Evolutionary conservation across 2,888 invertebrate genomes (phyloP).

Genomic region (Philereme vetulata): DNA sequence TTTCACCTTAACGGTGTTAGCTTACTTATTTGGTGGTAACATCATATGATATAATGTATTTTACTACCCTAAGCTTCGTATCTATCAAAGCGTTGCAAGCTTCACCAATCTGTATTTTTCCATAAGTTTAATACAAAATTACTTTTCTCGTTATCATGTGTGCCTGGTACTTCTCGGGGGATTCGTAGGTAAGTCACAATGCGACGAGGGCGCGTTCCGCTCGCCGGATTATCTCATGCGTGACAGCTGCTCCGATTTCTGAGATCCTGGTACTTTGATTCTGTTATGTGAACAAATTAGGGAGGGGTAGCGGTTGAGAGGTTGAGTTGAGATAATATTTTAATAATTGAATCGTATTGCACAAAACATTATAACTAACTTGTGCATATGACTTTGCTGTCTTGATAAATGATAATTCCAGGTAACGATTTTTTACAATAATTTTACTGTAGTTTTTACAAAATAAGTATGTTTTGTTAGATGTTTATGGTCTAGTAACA

Average conservation of each 20-base stretch:
- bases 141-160: slow-evolving; percentile 79
- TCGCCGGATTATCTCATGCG: slow-evolving; percentile 74
- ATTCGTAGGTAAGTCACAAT: slow-evolving; percentile 60
- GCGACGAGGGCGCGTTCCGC: slow-evolving; percentile 60
- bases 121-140: slow-evolving; percentile 81
- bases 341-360: background rate
- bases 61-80: background rate
- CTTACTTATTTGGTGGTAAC: no score
- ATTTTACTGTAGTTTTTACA: no score
- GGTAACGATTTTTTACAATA: no score
- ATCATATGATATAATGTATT: no score
- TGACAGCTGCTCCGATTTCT: slow-evolving; percentile 69
- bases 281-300: slow-evolving; percentile 38
- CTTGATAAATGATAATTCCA: no score
- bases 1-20: no score
- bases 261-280: slow-evolving; percentile 55
- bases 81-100: slow-evolving; percentile 13
- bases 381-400: no score
- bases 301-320: slow-evolving; percentile 6
- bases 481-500: no score
- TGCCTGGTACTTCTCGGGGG: slow-evolving; percentile 62
- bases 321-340: slow-evolving; percentile 1
- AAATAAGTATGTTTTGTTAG: no score
- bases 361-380: no score
- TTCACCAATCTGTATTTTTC: slow-evolving; percentile 47